Conservation (phyloP, 2,888 invertebrate genomes). For the Bruchidius siliquastri region DNA sequence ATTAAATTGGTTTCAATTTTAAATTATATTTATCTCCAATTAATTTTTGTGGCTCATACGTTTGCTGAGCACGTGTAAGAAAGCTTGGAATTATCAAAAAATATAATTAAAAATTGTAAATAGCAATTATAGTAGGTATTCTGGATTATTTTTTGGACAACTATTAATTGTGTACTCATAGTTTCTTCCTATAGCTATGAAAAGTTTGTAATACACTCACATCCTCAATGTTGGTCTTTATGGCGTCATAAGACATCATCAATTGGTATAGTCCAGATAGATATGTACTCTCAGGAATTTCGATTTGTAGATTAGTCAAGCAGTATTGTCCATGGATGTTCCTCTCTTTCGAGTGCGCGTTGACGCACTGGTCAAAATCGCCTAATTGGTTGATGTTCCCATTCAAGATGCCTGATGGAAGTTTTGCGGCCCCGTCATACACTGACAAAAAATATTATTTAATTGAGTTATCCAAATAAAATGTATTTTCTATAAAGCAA, state of each 20-base stretch:
- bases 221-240: slow-evolving; percentile 61
- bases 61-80: too few species aligned
- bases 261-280: slow-evolving; percentile 52
- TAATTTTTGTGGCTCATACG: too few species aligned
- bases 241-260: slow-evolving; percentile 58
- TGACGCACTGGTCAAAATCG: slow-evolving; percentile 44
- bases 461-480: neutral
- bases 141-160: too few species aligned
- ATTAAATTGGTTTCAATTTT: too few species aligned
- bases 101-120: too few species aligned
- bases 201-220: too few species aligned
- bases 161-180: too few species aligned
- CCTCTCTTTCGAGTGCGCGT: slow-evolving; percentile 33
- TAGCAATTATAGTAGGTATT: too few species aligned
- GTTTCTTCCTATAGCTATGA: too few species aligned
- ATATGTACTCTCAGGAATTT: slow-evolving; percentile 49
- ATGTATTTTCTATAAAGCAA: too few species aligned
- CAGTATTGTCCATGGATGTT: slow-evolving; percentile 60
- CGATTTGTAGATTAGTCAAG: slow-evolving; percentile 55
- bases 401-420: slow-evolving; percentile 44
- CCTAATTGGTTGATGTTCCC: slow-evolving; percentile 47
- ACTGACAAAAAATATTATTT: slow-evolving; percentile 30
- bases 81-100: too few species aligned
- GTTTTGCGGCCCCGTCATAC: slow-evolving; percentile 46
- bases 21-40: too few species aligned